A percentile compares a stretch with the other conserved stretches of the same genome.
These are phyloP conservation scores for Erinaceus europaeus DNA, from an alignment of 2,113 vertebrate genomes.

Conservation along the genomic window DNA sequence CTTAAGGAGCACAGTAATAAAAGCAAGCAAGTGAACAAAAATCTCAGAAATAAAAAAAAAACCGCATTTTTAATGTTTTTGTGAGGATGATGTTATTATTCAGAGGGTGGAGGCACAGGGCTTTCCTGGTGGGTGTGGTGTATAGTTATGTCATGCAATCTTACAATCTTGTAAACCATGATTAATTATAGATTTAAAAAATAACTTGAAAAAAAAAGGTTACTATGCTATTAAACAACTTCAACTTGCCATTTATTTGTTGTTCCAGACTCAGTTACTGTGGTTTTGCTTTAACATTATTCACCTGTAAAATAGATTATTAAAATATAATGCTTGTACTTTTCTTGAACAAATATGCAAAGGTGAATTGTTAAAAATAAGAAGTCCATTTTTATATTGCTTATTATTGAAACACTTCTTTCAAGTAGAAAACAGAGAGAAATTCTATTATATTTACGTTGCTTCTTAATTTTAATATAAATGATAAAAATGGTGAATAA, in stretches of 20 bases:
- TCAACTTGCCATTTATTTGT: neutral
- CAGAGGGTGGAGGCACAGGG: too few relatives aligned
- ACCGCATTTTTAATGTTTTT: too few relatives aligned
- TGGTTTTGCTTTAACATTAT: neutral
- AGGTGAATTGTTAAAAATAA: conserved; percentile 23
- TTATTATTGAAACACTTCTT: neutral
- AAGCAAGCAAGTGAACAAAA: too few relatives aligned
- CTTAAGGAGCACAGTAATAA: neutral
- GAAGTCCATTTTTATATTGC: neutral
- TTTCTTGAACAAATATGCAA: neutral
- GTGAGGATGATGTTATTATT: too few relatives aligned
- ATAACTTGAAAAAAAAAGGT: neutral
- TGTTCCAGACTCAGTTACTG: neutral
- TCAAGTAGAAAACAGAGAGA: conserved; percentile 2
- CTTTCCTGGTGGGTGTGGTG: too few relatives aligned
- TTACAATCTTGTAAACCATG: too few relatives aligned
- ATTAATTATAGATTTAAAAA: neutral
- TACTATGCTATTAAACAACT: neutral
- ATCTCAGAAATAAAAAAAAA: too few relatives aligned
- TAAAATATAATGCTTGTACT: neutral
- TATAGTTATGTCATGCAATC: too few relatives aligned
- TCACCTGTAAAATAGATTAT: neutral
- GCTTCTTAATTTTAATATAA: conserved; percentile 31
- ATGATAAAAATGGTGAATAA: conserved; percentile 49
- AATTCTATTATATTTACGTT: too few relatives aligned